Conservation (phyloP, 2,113 vertebrate genomes). For the Tricholaema leucomelas region DNA sequence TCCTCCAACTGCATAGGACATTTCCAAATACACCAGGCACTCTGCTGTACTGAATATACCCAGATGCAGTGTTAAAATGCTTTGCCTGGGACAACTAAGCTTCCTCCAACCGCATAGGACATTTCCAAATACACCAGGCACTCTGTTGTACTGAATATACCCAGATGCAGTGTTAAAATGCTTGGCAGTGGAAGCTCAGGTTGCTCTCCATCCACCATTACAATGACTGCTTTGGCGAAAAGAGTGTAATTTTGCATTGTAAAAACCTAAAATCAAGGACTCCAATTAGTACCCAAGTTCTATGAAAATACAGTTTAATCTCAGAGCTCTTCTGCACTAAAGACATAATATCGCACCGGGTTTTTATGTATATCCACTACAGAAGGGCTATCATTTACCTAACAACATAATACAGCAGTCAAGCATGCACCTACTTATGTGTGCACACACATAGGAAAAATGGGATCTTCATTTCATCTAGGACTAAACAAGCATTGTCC, state of each 20-base stretch:
- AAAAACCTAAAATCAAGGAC: not conserved
- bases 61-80: not conserved
- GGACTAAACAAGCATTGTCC: conserved; percentile 12
- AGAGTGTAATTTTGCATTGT: not conserved
- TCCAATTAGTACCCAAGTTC: not conserved
- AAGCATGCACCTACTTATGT: not conserved
- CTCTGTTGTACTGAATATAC: not conserved
- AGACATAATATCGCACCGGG: not conserved
- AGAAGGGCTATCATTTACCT: not conserved
- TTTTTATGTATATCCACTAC: not conserved
- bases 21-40: not conserved
- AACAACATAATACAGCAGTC: not conserved
- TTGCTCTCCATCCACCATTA: not conserved
- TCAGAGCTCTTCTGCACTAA: not conserved
- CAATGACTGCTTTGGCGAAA: not conserved
- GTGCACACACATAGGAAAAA: conserved; percentile 13
- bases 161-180: not conserved
- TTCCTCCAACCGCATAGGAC: not conserved
- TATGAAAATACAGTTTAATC: not conserved
- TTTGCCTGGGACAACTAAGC: not conserved
- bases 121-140: not conserved
- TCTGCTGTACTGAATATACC: not conserved
- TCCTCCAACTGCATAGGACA: not conserved
- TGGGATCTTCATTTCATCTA: not conserved
- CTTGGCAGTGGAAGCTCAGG: not conserved